phyloP scores from a whole-genome alignment of 2,888 invertebrate genomes.

The Orthosia gracilis region DNA sequence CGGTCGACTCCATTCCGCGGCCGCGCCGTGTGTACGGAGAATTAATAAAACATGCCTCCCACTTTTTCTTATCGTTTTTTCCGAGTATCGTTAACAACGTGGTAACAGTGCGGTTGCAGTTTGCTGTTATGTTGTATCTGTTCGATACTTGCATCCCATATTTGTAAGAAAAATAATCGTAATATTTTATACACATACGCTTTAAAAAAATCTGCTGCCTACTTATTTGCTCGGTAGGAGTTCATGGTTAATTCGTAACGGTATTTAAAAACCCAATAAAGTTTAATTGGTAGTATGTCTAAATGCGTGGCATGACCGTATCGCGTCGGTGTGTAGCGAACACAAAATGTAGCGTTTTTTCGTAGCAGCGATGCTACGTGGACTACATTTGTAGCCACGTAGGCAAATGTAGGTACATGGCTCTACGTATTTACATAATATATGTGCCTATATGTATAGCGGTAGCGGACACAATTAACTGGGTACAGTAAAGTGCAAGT shows the following conservation, averaged over 20 bases:
- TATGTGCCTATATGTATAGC: conserved; percentile 31
- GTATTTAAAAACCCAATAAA: conserved; percentile 75
- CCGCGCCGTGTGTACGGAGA: conserved; percentile 86
- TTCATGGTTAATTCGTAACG: conserved; percentile 72
- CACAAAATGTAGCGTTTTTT: conserved; percentile 70
- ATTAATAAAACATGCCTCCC: conserved; percentile 90
- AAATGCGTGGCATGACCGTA: conserved; percentile 67
- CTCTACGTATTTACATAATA: conserved; percentile 16
- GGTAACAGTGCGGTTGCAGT: conserved; percentile 80
- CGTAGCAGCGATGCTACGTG: conserved; percentile 73
- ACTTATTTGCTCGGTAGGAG: conserved; percentile 46
- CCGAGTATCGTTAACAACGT: conserved; percentile 84
- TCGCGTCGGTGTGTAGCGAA: conserved; percentile 66
- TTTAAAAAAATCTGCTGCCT: conserved; percentile 69
- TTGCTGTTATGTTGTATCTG: conserved; percentile 78
- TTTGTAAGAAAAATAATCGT: conserved; percentile 75
- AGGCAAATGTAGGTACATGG: conserved; percentile 29
- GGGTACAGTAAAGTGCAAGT: conserved; percentile 85
- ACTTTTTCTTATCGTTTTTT: conserved; percentile 86
- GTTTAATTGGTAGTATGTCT: conserved; percentile 61
- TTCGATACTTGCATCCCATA: conserved; percentile 62
- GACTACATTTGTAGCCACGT: conserved; percentile 58
- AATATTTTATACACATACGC: conserved; percentile 71
- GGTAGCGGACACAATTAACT: conserved; percentile 84
- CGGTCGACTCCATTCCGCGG: conserved; percentile 88